Evolutionary conservation across 2,888 invertebrate species (phyloP), one percentile per base, ranked within the genome.

Genomic region (Cephus runcator): DNA sequence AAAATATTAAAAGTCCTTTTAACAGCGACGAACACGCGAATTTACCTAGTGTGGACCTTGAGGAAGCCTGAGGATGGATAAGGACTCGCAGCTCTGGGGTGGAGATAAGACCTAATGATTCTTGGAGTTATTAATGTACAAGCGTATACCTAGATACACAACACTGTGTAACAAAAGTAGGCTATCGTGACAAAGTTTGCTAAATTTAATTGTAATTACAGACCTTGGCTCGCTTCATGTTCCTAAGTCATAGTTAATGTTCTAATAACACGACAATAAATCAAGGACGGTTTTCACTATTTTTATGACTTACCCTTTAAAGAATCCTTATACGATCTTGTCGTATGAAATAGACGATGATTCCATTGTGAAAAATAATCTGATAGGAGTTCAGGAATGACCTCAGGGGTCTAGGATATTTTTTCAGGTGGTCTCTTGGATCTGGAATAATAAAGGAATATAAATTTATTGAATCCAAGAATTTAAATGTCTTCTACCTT

Each of bases 251-350:
- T 79, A 33, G 78, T 78, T 89, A 88, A 89, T 87, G 87, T 81
- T 83, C 84, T 83, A 86, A 89, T 88, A 85, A 87, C 88, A 88
- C 88, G 90, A 85, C 82, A 86, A 87, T 85, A 87, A 88, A 88
- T 87, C 88, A 89, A 87, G 87, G 87, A 80, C 85, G 77, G 76
- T 75, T 74, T 73, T 80, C 73, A 83, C 82, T 75, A 87, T 83
- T 86, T 85, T 84, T 80, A 80, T 83, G 75, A 31, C 73, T 80
- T 78, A 74, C 71, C 35, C 76, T 73, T 76, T 56, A 56, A 56
- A 56, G 56, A 56, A 56, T 56, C 23, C 56, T 23, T 23, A 9
- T 2, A 9, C 23, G 56, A 56, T 23, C 23, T 23, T 9, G 23
- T 23, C 6, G 4, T 23, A 23, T 23, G 56, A 23, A 23, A 56